A percentile compares a stretch with the other conserved stretches of the same genome.
phyloP scores from a whole-genome alignment of 2,797 vertebrate genomes.

The Parotocinclus haroldoi region DNA sequence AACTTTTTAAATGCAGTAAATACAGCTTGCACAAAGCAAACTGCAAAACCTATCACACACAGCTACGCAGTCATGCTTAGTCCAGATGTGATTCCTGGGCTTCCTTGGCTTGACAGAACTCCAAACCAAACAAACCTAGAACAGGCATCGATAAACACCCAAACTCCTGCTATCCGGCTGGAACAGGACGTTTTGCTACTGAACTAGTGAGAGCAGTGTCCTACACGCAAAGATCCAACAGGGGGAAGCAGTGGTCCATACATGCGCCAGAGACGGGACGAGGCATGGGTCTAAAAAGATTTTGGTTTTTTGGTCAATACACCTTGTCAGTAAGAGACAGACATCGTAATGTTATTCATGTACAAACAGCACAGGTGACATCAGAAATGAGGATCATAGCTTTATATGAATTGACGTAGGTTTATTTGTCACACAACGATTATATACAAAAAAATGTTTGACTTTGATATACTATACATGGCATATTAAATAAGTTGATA shows the following conservation, averaged over 20 bases:
- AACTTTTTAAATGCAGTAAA: background rate
- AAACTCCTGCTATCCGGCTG: slow-evolving; percentile 10
- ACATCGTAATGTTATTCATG: too few relatives aligned
- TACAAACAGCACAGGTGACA: too few relatives aligned
- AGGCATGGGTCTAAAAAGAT: background rate
- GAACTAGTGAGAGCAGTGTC: background rate
- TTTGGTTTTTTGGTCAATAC: too few relatives aligned
- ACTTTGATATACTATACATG: too few relatives aligned
- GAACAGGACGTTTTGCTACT: background rate
- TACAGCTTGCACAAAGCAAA: slow-evolving; percentile 3
- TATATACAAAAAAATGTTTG: too few relatives aligned
- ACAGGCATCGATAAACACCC: slow-evolving; percentile 30
- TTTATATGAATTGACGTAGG: too few relatives aligned
- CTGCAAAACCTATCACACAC: background rate
- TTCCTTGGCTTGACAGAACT: slow-evolving; percentile 12
- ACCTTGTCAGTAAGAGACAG: too few relatives aligned
- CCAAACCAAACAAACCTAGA: slow-evolving; percentile 40
- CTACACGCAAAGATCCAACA: slow-evolving; percentile 51
- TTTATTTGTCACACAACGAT: too few relatives aligned
- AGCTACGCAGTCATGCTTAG: background rate
- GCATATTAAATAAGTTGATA: too few relatives aligned
- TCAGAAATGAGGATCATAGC: too few relatives aligned
- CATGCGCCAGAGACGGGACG: background rate
- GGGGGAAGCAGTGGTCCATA: slow-evolving; percentile 72
- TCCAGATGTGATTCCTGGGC: slow-evolving; percentile 28